Base-by-base conservation (phyloP, 2,888 invertebrate genomes). In the Ochropacha duplaris region DNA sequence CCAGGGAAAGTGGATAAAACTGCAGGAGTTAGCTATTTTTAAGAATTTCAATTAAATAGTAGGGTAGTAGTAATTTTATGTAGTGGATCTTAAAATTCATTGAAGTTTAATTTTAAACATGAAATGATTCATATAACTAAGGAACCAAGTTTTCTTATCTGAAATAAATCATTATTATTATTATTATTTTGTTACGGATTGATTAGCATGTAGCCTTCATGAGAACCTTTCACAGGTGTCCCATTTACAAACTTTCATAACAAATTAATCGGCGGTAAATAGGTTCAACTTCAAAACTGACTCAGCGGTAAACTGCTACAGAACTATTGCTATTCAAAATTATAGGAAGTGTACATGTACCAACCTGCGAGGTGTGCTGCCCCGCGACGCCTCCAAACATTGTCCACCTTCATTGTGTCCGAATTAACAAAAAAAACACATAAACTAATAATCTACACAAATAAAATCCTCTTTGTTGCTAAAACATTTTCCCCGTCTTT, bases 341-440 rank as follows among this genome's bases (percentile, higher is more conserved):
- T 51, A 54, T 52, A 12, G 34, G 34, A 64, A 51, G 61, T 55
- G 64, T 66, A 55, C 76, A 73, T 71, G 65, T 69, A 86, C 86
- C 61, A 74, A 92, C 92, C 90, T 90, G 89, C 85, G 77, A 88
- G 78, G 81, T 84, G 77, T 64, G 78, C 71, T 76, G 79, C 78
- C 71, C 81, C 78, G 86, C 85, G 86, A 78, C 86, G 88, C 82
- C 86, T 85, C 87, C 88, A 81, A 81, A 74, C 79, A 70, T 78
- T 77, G 74, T 84, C 84, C 87, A 87, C 85, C 87, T 86, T 90
- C 92, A 92, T 90, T 80, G 78, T 88, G 81, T 86, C 78, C 83
- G 84, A 86, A 85, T 80, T 77, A 83, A 83, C 71, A 81, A 83
- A 82, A 83, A 82, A 78, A 73, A 68, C 71, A 73, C 73, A 79